phyloP scores from a whole-genome alignment of 2,113 vertebrate genomes.

The Campylomormyrus numenius region DNA sequence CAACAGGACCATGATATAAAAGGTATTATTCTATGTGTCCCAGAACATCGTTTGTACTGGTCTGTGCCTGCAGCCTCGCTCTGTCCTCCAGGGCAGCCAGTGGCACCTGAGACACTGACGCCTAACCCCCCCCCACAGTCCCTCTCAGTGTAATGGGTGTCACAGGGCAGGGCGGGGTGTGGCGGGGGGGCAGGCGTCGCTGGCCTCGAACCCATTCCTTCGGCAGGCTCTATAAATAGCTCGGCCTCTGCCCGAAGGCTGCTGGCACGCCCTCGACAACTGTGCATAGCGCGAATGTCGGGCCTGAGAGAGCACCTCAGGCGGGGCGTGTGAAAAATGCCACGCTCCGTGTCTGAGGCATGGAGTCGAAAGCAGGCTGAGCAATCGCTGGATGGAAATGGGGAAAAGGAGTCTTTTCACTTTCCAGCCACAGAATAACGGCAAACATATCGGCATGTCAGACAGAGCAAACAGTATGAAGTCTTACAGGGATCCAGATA shows the following conservation, averaged over 20 bases:
- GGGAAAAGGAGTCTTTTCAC: background rate
- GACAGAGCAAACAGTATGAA: background rate
- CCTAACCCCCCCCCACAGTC: background rate
- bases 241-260: background rate
- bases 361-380: background rate
- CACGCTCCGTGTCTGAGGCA: background rate
- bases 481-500: background rate
- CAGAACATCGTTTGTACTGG: background rate
- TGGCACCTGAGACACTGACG: background rate
- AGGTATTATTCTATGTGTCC: background rate
- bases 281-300: slow-evolving; percentile 12
- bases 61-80: background rate
- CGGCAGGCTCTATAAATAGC: slow-evolving; percentile 61
- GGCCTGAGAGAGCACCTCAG: background rate
- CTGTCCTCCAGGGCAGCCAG: background rate
- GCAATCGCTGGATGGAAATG: background rate
- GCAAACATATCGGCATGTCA: background rate
- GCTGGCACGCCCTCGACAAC: slow-evolving; percentile 38
- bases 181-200: slow-evolving; percentile 56
- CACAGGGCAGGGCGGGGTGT: slow-evolving; percentile 33
- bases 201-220: slow-evolving; percentile 50
- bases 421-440: background rate
- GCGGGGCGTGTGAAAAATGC: background rate
- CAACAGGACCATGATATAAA: background rate
- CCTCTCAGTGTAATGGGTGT: background rate